Evolutionary conservation across 92 coral and sea anemone species (phyloP).

Genomic region (Chrysogorgia sp.): DNA sequence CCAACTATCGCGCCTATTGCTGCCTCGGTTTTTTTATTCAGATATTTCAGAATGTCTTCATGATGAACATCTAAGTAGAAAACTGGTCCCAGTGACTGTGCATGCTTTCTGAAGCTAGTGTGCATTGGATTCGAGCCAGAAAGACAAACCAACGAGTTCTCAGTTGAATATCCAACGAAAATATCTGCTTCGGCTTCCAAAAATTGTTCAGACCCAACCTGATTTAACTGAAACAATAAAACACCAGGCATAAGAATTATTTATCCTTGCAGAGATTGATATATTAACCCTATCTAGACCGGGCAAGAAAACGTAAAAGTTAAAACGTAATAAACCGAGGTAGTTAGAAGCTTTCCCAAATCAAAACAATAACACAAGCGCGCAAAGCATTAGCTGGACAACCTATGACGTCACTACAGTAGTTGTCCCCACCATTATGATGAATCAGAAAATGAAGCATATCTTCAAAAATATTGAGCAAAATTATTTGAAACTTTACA

Average conservation of each 20-base stretch:
- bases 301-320: too few species aligned
- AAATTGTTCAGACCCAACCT: conserved; percentile 82
- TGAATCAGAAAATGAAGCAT: too few species aligned
- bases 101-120: conserved; percentile 67
- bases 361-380: too few species aligned
- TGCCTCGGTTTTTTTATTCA: conserved; percentile 76
- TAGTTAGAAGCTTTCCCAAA: too few species aligned
- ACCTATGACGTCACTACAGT: too few species aligned
- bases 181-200: conserved; percentile 83
- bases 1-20: conserved; percentile 71
- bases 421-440: too few species aligned
- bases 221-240: conserved; percentile 59
- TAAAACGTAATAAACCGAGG: too few species aligned
- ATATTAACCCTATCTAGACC: too few species aligned
- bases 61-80: conserved; percentile 81
- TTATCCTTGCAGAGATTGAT: too few species aligned
- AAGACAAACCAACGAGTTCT: conserved; percentile 63
- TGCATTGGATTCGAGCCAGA: conserved; percentile 95
- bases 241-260: conserved; percentile 82
- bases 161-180: conserved; percentile 57
- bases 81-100: conserved; percentile 69
- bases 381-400: too few species aligned
- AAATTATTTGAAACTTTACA: too few species aligned
- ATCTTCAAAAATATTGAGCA: too few species aligned
- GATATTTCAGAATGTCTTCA: conserved; percentile 72